These are phyloP conservation scores for Lepeophtheirus salmonis DNA, from an alignment of 1,140 invertebrate species.

Conservation along the genomic window DNA sequence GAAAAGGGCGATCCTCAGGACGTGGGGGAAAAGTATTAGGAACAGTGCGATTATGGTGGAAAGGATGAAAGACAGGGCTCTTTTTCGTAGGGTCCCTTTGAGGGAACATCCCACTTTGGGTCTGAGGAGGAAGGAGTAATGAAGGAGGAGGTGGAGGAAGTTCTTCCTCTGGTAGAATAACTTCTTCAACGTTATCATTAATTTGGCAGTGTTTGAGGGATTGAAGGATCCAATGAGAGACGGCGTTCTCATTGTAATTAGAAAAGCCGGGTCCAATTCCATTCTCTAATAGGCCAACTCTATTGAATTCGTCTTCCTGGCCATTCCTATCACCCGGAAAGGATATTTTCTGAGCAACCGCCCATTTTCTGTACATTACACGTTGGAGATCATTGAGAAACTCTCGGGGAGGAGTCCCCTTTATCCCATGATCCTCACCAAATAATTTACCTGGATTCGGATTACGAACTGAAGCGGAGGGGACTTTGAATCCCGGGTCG, in stretches of 20 bases:
- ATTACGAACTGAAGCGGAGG: constrained; percentile 21
- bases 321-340: not conserved
- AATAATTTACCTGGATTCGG: constrained; percentile 28
- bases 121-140: not conserved
- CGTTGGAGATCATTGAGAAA: constrained; percentile 69
- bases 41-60: not conserved
- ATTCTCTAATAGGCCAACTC: too few species aligned
- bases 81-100: too few species aligned
- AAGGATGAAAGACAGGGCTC: not conserved
- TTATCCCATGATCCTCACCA: constrained; percentile 18
- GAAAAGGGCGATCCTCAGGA: not conserved
- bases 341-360: constrained; percentile 45
- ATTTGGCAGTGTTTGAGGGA: constrained; percentile 7
- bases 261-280: not conserved
- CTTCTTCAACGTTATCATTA: not conserved
- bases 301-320: not conserved
- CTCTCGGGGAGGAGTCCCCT: constrained; percentile 48
- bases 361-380: constrained; percentile 83
- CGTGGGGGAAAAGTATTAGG: not conserved
- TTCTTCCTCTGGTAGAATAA: not conserved
- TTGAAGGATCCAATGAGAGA: constrained; percentile 6
- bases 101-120: too few species aligned
- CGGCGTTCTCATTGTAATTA: constrained; percentile 10
- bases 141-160: not conserved
- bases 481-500: not conserved